Conservation (phyloP, 1,140 invertebrate genomes). For the Tetragnatha versicolor region DNA sequence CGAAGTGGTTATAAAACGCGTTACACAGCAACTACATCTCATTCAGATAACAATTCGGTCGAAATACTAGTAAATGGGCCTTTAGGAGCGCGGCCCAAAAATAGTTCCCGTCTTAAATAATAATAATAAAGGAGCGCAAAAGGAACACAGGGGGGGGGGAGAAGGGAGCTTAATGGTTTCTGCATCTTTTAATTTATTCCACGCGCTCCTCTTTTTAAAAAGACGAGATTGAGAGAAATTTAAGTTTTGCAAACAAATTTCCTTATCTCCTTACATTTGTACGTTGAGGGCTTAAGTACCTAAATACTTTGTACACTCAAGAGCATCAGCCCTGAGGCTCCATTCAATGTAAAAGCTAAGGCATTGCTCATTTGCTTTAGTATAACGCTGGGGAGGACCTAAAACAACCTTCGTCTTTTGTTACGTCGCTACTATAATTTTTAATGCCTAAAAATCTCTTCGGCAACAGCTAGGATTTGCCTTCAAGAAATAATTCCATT, state of each 20-base stretch:
- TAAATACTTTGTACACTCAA: slow-evolving; percentile 2
- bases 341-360: neutral
- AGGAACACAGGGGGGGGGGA: too few species aligned
- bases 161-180: neutral
- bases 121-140: too few species aligned
- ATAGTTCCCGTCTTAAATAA: too few species aligned
- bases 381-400: neutral
- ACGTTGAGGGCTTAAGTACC: neutral
- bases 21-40: too few species aligned
- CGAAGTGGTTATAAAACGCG: too few species aligned
- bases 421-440: neutral
- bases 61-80: too few species aligned
- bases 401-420: slow-evolving; percentile 6
- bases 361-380: slow-evolving; percentile 12
- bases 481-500: slow-evolving; percentile 5
- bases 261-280: neutral
- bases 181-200: slow-evolving; percentile 10
- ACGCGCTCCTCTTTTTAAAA: neutral
- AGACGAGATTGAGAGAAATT: neutral
- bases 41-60: too few species aligned
- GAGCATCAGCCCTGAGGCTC: neutral
- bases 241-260: neutral
- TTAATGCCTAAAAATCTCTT: neutral
- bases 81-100: too few species aligned
- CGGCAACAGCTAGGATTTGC: slow-evolving; percentile 4